Percentiles rank a stretch among this genome's conserved stretches.
phyloP scores from a whole-genome alignment of 2,113 vertebrate species.

The Boulengeromyrus knoepffleri region DNA sequence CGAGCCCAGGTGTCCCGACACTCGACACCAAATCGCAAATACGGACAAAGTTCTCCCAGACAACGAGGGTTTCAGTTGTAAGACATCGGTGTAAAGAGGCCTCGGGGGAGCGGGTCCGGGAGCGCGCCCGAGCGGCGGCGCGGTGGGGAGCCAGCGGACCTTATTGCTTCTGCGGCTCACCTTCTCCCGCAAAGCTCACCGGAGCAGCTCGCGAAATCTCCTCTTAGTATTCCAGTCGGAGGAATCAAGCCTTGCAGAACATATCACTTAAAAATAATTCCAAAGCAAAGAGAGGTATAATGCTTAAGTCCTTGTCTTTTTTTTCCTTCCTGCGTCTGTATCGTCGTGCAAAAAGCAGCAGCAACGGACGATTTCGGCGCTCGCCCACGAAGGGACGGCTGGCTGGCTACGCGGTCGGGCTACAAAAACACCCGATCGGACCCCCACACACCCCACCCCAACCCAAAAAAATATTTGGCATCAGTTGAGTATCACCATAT shows the following conservation, averaged over 20 bases:
- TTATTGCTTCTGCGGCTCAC: neutral
- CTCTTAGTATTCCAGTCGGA: neutral
- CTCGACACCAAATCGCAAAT: neutral
- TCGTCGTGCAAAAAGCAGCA: neutral
- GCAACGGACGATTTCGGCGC: neutral
- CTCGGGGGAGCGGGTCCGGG: neutral
- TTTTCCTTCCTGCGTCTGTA: neutral
- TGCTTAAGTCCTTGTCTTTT: neutral
- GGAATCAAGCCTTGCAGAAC: neutral
- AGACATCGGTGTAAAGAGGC: neutral
- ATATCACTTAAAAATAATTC: neutral
- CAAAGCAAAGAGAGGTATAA: neutral
- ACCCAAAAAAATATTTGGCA: conserved; percentile 67
- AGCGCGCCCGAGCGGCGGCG: neutral
- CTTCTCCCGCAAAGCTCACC: neutral
- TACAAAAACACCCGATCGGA: neutral
- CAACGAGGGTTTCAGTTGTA: neutral
- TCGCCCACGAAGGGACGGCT: neutral
- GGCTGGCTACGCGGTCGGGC: neutral
- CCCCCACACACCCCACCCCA: neutral
- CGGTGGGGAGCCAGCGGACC: neutral
- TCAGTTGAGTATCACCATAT: conserved; percentile 54
- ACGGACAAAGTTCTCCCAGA: neutral
- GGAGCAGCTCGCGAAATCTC: neutral
- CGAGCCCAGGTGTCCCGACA: neutral